Evolutionary conservation across 2,888 invertebrate species (phyloP).

Genomic region (Pemphredon lugubris): DNA sequence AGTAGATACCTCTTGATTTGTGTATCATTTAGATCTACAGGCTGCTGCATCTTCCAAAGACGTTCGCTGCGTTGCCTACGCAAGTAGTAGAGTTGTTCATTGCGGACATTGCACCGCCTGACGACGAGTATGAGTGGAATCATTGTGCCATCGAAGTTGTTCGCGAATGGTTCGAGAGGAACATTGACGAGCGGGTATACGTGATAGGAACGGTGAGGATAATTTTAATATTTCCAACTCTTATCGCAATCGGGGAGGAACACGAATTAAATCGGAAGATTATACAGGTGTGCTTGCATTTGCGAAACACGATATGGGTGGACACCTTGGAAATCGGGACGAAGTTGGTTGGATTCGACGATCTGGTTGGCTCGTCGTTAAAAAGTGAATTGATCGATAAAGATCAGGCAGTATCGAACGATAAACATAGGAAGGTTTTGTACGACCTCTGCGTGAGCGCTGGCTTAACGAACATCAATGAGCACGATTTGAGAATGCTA

Average conservation of each 20-base stretch:
- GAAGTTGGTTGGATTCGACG: constrained; percentile 82
- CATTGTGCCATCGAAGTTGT: constrained; percentile 78
- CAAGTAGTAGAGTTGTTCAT: constrained; percentile 83
- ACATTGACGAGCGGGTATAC: constrained; percentile 69
- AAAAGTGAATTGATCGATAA: constrained; percentile 82
- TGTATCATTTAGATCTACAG: constrained; percentile 63
- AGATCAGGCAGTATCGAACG: constrained; percentile 80
- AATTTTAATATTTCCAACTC: too few relatives aligned
- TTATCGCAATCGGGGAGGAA: too few relatives aligned
- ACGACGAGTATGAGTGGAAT: constrained; percentile 83
- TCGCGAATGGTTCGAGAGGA: constrained; percentile 76
- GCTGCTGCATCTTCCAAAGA: constrained; percentile 80
- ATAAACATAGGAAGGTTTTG: constrained; percentile 82
- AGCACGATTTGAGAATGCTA: constrained; percentile 38
- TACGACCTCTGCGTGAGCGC: constrained; percentile 81
- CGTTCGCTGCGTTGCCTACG: constrained; percentile 76
- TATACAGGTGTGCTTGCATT: constrained; percentile 82
- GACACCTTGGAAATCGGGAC: constrained; percentile 84
- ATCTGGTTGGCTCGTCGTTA: constrained; percentile 83
- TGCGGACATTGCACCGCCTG: constrained; percentile 82
- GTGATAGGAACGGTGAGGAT: constrained; percentile 72
- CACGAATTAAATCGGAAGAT: too few relatives aligned
- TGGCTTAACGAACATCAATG: constrained; percentile 65
- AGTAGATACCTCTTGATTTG: neutral
- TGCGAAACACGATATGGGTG: constrained; percentile 86